Conservation (phyloP, 37 sponge, comb jelly and placozoan genomes). For the Halisarca cf. caerulea region DNA sequence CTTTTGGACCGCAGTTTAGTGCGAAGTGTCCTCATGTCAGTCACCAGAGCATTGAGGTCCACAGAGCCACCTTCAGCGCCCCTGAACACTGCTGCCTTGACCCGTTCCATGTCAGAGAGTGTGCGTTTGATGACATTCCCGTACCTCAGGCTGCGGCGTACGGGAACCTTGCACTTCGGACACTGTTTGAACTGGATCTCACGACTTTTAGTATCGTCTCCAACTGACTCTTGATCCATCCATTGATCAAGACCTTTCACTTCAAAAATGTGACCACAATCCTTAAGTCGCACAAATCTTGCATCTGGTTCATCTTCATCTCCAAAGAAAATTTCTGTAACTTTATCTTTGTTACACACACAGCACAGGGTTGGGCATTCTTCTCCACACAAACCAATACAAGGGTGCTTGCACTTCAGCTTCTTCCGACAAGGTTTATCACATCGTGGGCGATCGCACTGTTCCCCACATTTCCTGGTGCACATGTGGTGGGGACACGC, state of each 20-base stretch:
- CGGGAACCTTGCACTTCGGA: constrained; percentile 75
- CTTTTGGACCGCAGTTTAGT: background rate
- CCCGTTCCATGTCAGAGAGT: constrained; percentile 54
- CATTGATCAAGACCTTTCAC: constrained; percentile 75
- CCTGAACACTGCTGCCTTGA: constrained; percentile 37
- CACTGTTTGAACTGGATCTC: constrained; percentile 70
- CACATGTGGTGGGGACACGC: constrained; percentile 71
- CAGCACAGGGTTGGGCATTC: constrained; percentile 73
- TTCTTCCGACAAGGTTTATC: constrained; percentile 41
- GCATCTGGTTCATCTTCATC: constrained; percentile 83
- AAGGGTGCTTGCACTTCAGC: constrained; percentile 73
- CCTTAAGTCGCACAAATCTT: constrained; percentile 74
- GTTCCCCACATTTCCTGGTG: constrained; percentile 71
- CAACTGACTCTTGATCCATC: constrained; percentile 54
- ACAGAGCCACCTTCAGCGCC: background rate
- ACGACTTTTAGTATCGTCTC: background rate
- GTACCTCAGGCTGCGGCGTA: constrained; percentile 79
- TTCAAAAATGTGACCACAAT: constrained; percentile 85
- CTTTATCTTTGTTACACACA: constrained; percentile 60
- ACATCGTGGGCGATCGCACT: constrained; percentile 78
- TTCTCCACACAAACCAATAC: constrained; percentile 94
- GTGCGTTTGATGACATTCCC: constrained; percentile 73
- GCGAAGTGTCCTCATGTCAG: background rate
- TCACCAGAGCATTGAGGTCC: background rate
- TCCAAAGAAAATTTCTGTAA: constrained; percentile 84